A percentile compares a stretch with the other conserved stretches of the same genome.
Conservation (phyloP, 2,888 invertebrate species). For the Oegoconia quadripuncta region DNA sequence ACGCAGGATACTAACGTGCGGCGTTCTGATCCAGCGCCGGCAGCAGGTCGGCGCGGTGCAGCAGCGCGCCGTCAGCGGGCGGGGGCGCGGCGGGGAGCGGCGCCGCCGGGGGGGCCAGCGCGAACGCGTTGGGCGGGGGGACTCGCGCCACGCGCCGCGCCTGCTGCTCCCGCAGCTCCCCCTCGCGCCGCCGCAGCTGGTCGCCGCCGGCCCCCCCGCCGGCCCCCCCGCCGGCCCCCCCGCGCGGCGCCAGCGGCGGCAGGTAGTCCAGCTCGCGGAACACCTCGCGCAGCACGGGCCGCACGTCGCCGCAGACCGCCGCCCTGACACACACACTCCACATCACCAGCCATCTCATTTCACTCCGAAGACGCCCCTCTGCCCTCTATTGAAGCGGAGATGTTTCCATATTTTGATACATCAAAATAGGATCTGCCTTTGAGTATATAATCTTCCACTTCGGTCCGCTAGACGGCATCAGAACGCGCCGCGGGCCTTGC, state of each 20-base stretch:
- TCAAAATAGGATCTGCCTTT: too few species aligned
- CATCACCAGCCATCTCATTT: not conserved
- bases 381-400: too few species aligned
- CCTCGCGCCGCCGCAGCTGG: constrained; percentile 26
- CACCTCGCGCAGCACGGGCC: constrained; percentile 46
- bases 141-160: constrained; percentile 36
- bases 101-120: constrained; percentile 20
- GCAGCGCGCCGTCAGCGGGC: constrained; percentile 23
- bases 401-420: too few species aligned
- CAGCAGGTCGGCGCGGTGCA: constrained; percentile 39
- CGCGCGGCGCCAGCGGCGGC: constrained; percentile 11
- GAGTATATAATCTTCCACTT: too few species aligned
- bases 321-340: constrained; percentile 21
- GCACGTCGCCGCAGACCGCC: constrained; percentile 43
- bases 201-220: not conserved
- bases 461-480: too few species aligned
- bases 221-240: not conserved
- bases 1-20: constrained; percentile 23
- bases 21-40: constrained; percentile 37
- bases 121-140: constrained; percentile 42
- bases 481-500: constrained; percentile 1
- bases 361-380: too few species aligned
- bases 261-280: constrained; percentile 42
- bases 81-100: not conserved
- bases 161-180: constrained; percentile 37